phyloP scores from a whole-genome alignment of 2,113 vertebrate genomes.

The Ceratotherium simum region DNA sequence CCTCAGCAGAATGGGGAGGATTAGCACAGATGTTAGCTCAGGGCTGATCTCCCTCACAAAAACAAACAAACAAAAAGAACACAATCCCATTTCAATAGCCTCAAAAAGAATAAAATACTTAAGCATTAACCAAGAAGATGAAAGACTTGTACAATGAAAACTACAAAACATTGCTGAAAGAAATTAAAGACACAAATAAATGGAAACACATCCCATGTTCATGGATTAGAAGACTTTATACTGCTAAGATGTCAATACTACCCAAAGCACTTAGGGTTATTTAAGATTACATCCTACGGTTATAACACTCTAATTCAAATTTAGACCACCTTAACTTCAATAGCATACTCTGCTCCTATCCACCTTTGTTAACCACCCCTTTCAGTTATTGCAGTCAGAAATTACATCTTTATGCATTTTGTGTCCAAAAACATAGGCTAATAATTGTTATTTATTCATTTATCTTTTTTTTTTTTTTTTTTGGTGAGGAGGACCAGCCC shows the following conservation, averaged over 20 bases:
- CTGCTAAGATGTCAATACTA: neutral
- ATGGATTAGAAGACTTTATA: neutral
- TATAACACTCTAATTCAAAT: neutral
- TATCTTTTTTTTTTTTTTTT: neutral
- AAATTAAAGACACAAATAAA: neutral
- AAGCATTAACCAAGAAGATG: neutral
- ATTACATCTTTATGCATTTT: neutral
- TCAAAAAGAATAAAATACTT: neutral
- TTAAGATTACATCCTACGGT: neutral
- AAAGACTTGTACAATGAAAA: neutral
- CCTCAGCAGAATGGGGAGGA: no score
- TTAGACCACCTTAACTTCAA: neutral
- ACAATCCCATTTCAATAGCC: neutral
- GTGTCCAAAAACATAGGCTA: neutral
- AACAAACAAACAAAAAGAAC: neutral
- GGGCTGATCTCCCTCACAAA: no score
- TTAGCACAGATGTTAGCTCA: no score
- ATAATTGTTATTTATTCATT: neutral
- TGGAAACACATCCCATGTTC: neutral
- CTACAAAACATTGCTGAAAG: neutral
- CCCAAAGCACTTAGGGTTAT: neutral
- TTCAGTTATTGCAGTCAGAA: neutral
- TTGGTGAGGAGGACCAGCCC: no score
- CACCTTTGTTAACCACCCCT: neutral
- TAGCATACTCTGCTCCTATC: neutral